Conservation (phyloP, 1,140 invertebrate species). For the Caenorhabditis remanei region DNA sequence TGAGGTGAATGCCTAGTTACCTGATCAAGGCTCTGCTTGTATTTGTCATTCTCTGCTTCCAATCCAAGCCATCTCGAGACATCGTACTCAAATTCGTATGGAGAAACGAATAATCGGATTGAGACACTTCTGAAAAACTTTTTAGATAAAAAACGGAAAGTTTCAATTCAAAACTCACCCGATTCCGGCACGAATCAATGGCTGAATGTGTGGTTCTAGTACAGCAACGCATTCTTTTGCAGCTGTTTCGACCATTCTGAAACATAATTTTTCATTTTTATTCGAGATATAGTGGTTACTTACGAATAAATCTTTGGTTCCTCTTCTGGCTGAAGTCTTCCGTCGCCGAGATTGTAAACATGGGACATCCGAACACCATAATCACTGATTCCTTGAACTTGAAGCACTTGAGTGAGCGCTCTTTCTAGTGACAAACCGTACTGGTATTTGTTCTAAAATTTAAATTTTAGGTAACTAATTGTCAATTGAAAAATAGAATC, state of each 20-base stretch:
- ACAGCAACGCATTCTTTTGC: slow-evolving; percentile 34
- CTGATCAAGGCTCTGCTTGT: slow-evolving; percentile 55
- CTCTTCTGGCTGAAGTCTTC: slow-evolving; percentile 46
- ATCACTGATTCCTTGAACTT: slow-evolving; percentile 22
- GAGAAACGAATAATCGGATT: slow-evolving; percentile 52
- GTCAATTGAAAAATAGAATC: neutral
- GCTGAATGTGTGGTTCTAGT: slow-evolving; percentile 36
- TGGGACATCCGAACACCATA: slow-evolving; percentile 57
- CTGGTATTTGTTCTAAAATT: slow-evolving; percentile 57
- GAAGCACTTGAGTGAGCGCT: slow-evolving; percentile 26
- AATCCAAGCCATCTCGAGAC: slow-evolving; percentile 56
- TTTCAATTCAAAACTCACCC: neutral
- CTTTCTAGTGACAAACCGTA: slow-evolving; percentile 58
- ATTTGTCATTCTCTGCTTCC: slow-evolving; percentile 53
- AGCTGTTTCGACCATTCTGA: slow-evolving; percentile 53
- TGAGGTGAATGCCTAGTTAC: neutral
- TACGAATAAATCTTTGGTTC: slow-evolving; percentile 59
- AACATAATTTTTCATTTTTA: neutral
- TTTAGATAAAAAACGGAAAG: neutral
- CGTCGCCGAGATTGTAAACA: slow-evolving; percentile 56
- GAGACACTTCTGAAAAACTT: slow-evolving; percentile 22
- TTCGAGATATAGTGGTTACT: neutral
- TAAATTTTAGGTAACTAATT: neutral
- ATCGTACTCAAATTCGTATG: slow-evolving; percentile 57
- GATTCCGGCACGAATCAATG: slow-evolving; percentile 36